Conservation (phyloP, 2,888 invertebrate genomes). For the Griposia aprilina region DNA sequence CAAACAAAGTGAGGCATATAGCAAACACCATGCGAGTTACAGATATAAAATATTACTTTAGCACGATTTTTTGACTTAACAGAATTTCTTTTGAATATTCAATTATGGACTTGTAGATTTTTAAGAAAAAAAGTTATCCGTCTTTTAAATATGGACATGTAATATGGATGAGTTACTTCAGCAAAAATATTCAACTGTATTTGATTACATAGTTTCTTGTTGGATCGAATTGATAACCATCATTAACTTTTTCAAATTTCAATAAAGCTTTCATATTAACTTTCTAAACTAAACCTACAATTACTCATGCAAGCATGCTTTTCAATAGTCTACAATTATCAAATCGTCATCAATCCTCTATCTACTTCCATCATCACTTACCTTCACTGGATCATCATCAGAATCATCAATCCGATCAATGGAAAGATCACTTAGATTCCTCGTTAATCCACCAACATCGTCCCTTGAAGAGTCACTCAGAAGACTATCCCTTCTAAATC, state of each 20-base stretch:
- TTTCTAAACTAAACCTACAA: slow-evolving; percentile 9
- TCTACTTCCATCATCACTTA: slow-evolving; percentile 69
- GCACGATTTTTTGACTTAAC: background rate
- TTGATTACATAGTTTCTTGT: background rate
- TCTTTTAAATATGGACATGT: background rate
- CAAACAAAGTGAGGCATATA: slow-evolving; percentile 72
- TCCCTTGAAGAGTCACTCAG: slow-evolving; percentile 72
- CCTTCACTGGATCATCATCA: slow-evolving; percentile 86
- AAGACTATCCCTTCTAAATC: slow-evolving; percentile 77
- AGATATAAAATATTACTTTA: background rate
- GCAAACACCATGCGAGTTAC: slow-evolving; percentile 58
- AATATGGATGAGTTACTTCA: background rate
- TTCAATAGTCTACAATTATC: slow-evolving; percentile 9
- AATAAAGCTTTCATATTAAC: background rate
- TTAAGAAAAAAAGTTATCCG: background rate
- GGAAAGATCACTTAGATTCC: slow-evolving; percentile 84
- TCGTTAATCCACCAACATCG: slow-evolving; percentile 79
- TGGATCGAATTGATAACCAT: background rate
- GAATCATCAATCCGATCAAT: slow-evolving; percentile 84
- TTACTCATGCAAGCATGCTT: slow-evolving; percentile 34
- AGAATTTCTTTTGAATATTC: background rate
- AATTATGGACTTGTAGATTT: background rate
- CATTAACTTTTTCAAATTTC: background rate
- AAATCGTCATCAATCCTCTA: slow-evolving; percentile 13
- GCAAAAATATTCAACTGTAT: background rate